Base-by-base conservation (phyloP, 2,113 vertebrate species). In the Meleagris gallopavo region DNA sequence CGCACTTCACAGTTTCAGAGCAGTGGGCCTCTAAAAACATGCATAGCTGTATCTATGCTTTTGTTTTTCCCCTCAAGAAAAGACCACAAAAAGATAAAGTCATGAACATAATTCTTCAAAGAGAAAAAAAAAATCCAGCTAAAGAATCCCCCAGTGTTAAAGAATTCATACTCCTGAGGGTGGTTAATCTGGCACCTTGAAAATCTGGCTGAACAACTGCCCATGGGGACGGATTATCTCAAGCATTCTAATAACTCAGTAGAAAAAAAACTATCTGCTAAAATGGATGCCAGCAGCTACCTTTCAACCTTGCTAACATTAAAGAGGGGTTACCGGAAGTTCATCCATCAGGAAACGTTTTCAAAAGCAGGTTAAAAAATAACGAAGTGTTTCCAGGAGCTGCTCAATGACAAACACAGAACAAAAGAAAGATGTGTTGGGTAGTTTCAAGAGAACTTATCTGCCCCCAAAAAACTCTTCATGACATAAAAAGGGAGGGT, bases 21-120 rank as follows among this genome's bases (percentile, higher is more conserved):
- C 36, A 90, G 43, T n/a, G 36, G 84, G 83, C 57, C 36, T 81
- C 86, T 76, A 64, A 88, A 77, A 86, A 6, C 34, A 78, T 19
- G 34, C 27, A 15, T 2, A 86, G 55, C 16, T 45, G 27, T 50
- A 74, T 11, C 10, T 0, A 0, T 4, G 2, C 30, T 38, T 22
- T 41, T 71, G 21, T 17, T 87, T 72, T 86, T 62, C 40, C 74
- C 52, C 41, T 85, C 52, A 82, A 66, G 46, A 66, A 46, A 83
- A 76, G n/a, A 36, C 22, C 34, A 77, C 25, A 16, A 90, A 93
- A 86, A 69, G 38, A 48, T 22, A 64, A 83, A 91, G 54, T 15
- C n/a, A 54, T 7, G 8, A 25, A 89, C 3, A 7, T 65, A 60
- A 67, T 86, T 81, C 27, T 82, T 74, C 24, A 83, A 60, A 46